phyloP scores from a whole-genome alignment of 2,888 invertebrate species.

The Homarus gammarus region DNA sequence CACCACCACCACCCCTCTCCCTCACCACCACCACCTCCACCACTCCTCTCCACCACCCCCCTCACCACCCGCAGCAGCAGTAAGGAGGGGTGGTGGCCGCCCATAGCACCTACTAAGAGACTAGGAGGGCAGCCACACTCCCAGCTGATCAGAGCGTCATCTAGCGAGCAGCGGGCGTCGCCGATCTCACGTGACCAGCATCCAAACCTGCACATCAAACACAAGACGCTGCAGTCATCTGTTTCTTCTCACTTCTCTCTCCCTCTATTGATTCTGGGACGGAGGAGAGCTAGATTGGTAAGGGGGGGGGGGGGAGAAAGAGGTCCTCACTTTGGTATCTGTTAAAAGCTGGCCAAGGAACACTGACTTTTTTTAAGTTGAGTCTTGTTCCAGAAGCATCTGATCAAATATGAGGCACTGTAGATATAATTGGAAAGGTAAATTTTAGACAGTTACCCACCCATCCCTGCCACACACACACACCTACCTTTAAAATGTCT shows the following conservation, averaged over 20 bases:
- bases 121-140: not conserved
- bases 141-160: constrained; percentile 54
- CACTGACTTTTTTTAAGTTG: no score
- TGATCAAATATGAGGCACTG: no score
- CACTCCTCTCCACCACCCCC: no score
- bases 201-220: constrained; percentile 38
- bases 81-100: not conserved
- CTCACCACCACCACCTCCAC: not conserved
- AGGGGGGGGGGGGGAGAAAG: not conserved
- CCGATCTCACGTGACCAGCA: constrained; percentile 37
- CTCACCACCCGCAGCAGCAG: not conserved
- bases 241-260: not conserved
- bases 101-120: not conserved
- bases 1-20: not conserved
- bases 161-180: constrained; percentile 44
- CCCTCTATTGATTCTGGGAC: constrained; percentile 24
- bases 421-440: no score
- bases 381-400: no score
- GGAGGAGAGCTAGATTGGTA: not conserved
- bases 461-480: no score
- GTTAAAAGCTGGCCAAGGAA: no score
- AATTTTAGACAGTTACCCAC: no score
- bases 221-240: constrained; percentile 29
- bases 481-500: no score
- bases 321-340: not conserved